These are phyloP conservation scores for Nysson spinosus DNA, from an alignment of 2,888 invertebrate genomes.

Conservation along the genomic window DNA sequence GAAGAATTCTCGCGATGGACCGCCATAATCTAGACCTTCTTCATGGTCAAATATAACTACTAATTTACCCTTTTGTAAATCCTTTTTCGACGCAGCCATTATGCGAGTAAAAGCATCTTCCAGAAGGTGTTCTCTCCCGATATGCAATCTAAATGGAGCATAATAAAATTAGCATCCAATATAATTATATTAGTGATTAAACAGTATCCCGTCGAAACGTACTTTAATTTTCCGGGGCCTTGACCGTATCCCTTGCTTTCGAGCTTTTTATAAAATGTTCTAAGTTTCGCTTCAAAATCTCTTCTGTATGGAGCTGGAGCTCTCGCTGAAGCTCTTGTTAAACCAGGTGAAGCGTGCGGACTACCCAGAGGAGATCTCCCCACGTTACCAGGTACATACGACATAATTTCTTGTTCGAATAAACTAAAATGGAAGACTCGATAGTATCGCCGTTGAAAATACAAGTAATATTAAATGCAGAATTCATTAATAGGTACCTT, in stretches of 20 bases:
- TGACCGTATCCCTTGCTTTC: slow-evolving; percentile 98
- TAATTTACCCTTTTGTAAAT: slow-evolving; percentile 95
- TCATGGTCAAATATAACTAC: slow-evolving; percentile 97
- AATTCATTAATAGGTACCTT: slow-evolving; percentile 82
- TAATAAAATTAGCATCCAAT: no score
- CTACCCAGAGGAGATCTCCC: slow-evolving; percentile 80
- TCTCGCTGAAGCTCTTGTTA: slow-evolving; percentile 86
- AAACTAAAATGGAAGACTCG: slow-evolving; percentile 83
- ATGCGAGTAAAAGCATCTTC: slow-evolving; percentile 98
- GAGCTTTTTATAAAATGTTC: slow-evolving; percentile 95
- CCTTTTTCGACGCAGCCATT: slow-evolving; percentile 97
- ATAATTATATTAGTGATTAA: no score
- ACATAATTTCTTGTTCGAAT: slow-evolving; percentile 99
- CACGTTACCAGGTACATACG: slow-evolving; percentile 87
- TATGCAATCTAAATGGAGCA: slow-evolving; percentile 85
- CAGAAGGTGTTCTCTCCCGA: slow-evolving; percentile 93
- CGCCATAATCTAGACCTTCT: slow-evolving; percentile 98
- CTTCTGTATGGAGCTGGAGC: slow-evolving; percentile 94
- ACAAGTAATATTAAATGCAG: background rate
- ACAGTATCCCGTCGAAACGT: slow-evolving; percentile 34
- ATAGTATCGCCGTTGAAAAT: no score
- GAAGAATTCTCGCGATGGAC: slow-evolving; percentile 98
- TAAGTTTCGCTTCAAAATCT: slow-evolving; percentile 96
- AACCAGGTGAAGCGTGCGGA: slow-evolving; percentile 89
- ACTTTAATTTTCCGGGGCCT: slow-evolving; percentile 98